Conservation (phyloP, 2,888 invertebrate genomes). For the Oscheius myriophilus region DNA sequence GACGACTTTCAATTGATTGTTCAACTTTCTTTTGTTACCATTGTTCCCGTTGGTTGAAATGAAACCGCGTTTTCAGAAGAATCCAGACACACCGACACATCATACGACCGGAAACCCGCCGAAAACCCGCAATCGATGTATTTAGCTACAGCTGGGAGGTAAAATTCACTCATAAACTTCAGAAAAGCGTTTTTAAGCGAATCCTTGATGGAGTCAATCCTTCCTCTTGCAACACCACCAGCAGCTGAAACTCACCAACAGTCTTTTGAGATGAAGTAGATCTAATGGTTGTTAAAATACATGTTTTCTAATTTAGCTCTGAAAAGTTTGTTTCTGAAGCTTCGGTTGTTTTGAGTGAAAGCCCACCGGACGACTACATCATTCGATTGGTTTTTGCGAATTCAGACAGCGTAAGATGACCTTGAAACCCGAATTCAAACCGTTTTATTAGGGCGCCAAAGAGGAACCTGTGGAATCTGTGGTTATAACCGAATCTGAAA, state of each 20-base stretch:
- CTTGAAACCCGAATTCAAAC: no score
- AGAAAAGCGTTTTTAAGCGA: constrained; percentile 14
- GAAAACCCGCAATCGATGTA: constrained; percentile 10
- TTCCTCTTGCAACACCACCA: constrained; percentile 16
- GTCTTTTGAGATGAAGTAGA: no score
- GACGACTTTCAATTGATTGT: no score
- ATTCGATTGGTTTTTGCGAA: constrained; percentile 22
- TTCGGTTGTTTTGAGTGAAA: constrained; percentile 9
- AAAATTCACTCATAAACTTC: background rate
- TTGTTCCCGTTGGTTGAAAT: no score
- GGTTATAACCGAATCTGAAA: constrained; percentile 15
- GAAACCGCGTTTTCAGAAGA: constrained; percentile 6
- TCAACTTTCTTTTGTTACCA: no score
- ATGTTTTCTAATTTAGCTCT: no score
- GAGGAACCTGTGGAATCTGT: background rate
- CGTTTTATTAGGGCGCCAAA: no score
- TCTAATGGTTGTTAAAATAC: no score
- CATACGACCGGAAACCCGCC: constrained; percentile 39
- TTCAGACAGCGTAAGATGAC: background rate
- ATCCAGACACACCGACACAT: constrained; percentile 40
- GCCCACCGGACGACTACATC: constrained; percentile 14
- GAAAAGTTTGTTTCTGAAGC: constrained; percentile 27
- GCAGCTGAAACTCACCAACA: background rate
- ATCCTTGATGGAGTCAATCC: constrained; percentile 17
- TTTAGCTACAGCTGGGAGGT: constrained; percentile 13